Percentiles rank a stretch among this genome's conserved stretches.
Conservation (phyloP, 1,140 invertebrate species). For the Mylabris phalerata region DNA sequence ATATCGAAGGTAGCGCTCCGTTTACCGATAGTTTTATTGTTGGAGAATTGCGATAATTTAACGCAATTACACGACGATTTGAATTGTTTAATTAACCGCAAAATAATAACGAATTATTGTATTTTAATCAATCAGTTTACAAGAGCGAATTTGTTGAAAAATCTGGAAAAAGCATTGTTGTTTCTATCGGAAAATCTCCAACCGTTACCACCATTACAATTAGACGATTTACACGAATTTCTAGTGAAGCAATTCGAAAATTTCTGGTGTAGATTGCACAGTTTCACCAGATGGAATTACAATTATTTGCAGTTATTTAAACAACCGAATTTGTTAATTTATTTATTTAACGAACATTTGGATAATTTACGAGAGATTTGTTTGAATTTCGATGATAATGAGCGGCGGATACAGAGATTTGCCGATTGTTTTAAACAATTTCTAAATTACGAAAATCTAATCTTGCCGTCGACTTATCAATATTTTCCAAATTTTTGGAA, state of each 20-base stretch:
- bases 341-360: slow-evolving; percentile 59
- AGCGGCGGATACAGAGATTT: slow-evolving; percentile 43
- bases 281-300: slow-evolving; percentile 45
- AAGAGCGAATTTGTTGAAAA: slow-evolving; percentile 22
- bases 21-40: too few relatives aligned
- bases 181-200: slow-evolving; percentile 54
- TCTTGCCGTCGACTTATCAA: slow-evolving; percentile 46
- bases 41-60: too few relatives aligned
- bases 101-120: slow-evolving; percentile 26
- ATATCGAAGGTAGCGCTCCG: too few relatives aligned
- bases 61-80: too few relatives aligned
- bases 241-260: slow-evolving; percentile 54
- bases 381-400: slow-evolving; percentile 45
- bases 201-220: slow-evolving; percentile 48
- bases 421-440: slow-evolving; percentile 46
- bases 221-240: slow-evolving; percentile 51
- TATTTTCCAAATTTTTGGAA: slow-evolving; percentile 52
- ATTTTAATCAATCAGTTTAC: slow-evolving; percentile 21
- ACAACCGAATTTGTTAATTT: slow-evolving; percentile 52
- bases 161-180: slow-evolving; percentile 48
- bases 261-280: slow-evolving; percentile 55
- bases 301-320: slow-evolving; percentile 44
- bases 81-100: slow-evolving; percentile 36
- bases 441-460: slow-evolving; percentile 35
- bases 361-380: slow-evolving; percentile 52